Base-by-base conservation (phyloP, 2,888 invertebrate species). In the Spatulosminthurus flaviceps region DNA sequence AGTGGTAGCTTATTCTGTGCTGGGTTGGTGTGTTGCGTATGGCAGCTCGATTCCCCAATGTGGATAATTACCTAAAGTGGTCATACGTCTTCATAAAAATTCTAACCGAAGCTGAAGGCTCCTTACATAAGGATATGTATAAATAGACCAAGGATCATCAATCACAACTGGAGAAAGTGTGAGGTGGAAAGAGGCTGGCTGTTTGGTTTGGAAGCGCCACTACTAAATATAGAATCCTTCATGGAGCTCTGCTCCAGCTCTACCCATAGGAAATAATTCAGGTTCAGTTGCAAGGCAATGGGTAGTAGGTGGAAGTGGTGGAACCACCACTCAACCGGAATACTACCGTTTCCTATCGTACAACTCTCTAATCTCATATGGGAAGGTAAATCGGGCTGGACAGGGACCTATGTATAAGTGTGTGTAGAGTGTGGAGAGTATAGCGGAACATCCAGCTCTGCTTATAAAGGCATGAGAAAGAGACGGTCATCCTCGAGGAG, bases 61-160 rank as follows among this genome's bases (percentile, higher is more conserved):
- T 74, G 61, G 74, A 74, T 74, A 74, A 74, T 74, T 74, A 74
- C 61, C 61, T 60, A 74, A 74, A 74, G 61, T 72, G 74, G 74
- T 60, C 74, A 74, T 72, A 72, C 72, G 72, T 72, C 72, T 72
- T 72, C 42, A 72, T 61, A 74, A 74, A 61, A 74, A 74, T 74
- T 24, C 29, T 29, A 29, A 74, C 29, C 21, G 2, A 51, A 74
- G 28, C 28, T 51, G 51, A 72, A 72, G 43, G 72, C 51, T 26
- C 4, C 19, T n/a, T 41, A 64, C 26, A 64, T 26, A 22, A 64
- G 26, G 26, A 64, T n/a, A 64, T 64, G 64, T 22, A 64, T 64
- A 64, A 22, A 64, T 64, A 26, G 11, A 64, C 64, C 9, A 4
- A 64, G 64, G 64, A 64, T 64, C 64, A 64, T 64, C 64, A 64